Evolutionary conservation across 2,888 invertebrate genomes (phyloP), one percentile per base, ranked within the genome.

Genomic region (Hartigia nigra): DNA sequence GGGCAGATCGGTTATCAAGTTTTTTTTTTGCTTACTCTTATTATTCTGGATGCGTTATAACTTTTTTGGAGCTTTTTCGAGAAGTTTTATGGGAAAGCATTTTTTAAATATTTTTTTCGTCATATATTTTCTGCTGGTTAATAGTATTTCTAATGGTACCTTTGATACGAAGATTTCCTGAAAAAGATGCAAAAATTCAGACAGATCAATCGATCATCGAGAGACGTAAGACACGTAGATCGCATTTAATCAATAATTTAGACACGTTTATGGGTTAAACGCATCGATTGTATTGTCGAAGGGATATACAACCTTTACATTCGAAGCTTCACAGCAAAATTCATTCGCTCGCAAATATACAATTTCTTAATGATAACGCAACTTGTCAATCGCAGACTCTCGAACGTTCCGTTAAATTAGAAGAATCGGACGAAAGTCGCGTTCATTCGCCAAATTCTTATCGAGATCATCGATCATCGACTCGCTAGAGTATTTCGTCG

Each of bases 201-300:
- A 14, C 14, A 5, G 14, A 14, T 39, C 39, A 12, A 39, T 39
- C 4, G 39, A 39, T 23, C 55, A 55, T 55, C 9, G 55, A 55
- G 55, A 55, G 14, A 23, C 55, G 55, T 55, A 14, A 55, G 55
- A 55, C 55, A 72, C 9, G 23, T 72, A 31, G 31, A 14, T 32
- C 32, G 3, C 5, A 72, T 12, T 31, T 32, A 23, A 12, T 11
- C 4, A 72, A 72, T 72, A 72, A 31, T 32, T 34, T 32, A 14
- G 34, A 34, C 72, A 35, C 23, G 14, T 12, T 12, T 72, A 70
- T 74, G 76, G 69, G 80, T 80, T 80, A 82, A 82, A 84, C 74
- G 82, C 81, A 78, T 84, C 83, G 85, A 86, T 84, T 86, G 85
- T 87, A 88, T 86, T 84, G 76, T 82, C 82, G 79, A 79, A 31